These are phyloP conservation scores for Colostygia pectinataria DNA, from an alignment of 2,888 invertebrate species.

Conservation along the genomic window DNA sequence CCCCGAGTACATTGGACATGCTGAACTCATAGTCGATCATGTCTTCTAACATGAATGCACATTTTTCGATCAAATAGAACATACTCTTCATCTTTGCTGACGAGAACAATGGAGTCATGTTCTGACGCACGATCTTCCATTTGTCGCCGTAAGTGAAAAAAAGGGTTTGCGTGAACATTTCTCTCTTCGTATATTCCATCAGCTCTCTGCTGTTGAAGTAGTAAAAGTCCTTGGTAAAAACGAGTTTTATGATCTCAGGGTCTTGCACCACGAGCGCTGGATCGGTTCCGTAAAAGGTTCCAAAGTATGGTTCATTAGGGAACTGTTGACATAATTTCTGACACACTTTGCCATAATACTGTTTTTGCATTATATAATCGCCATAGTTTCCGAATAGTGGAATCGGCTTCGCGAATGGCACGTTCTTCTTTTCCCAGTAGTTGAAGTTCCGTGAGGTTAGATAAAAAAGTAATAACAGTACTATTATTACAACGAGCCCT, in stretches of 20 bases:
- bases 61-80: slow-evolving; percentile 44
- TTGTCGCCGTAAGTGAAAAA: slow-evolving; percentile 42
- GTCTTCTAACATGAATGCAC: slow-evolving; percentile 34
- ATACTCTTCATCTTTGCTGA: slow-evolving; percentile 44
- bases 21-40: slow-evolving; percentile 34
- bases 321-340: slow-evolving; percentile 29
- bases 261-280: slow-evolving; percentile 38
- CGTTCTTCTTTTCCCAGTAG: slow-evolving; percentile 35
- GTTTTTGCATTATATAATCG: slow-evolving; percentile 28
- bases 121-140: slow-evolving; percentile 45
- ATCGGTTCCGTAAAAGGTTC: slow-evolving; percentile 35
- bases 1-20: slow-evolving; percentile 28
- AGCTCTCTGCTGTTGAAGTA: slow-evolving; percentile 42
- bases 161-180: slow-evolving; percentile 39
- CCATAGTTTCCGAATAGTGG: slow-evolving; percentile 39
- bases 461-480: slow-evolving; percentile 25
- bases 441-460: slow-evolving; percentile 21
- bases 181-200: slow-evolving; percentile 34
- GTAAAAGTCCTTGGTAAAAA: slow-evolving; percentile 44
- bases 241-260: slow-evolving; percentile 41
- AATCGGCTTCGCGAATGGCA: slow-evolving; percentile 31
- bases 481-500: neutral
- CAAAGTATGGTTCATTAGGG: slow-evolving; percentile 30
- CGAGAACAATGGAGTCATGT: slow-evolving; percentile 42
- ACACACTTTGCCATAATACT: slow-evolving; percentile 12